Conservation (phyloP, 2,888 invertebrate species). For the Rhamnusium bicolor region DNA sequence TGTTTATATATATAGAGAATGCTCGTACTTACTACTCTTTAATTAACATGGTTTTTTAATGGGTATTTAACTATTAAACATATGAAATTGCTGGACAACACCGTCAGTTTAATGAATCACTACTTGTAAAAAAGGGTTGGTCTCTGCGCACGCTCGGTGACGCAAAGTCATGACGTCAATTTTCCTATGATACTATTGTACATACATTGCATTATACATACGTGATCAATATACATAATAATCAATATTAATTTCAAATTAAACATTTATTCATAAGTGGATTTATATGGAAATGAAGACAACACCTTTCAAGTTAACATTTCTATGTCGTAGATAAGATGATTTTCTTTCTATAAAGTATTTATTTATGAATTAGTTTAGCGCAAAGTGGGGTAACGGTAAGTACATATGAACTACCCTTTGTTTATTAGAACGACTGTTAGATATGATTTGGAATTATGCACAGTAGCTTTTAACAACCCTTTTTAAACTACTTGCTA, state of each 20-base stretch:
- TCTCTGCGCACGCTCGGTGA: constrained; percentile 77
- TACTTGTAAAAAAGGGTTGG: constrained; percentile 72
- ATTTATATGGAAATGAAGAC: too few relatives aligned
- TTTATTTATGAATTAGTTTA: too few relatives aligned
- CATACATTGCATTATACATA: constrained; percentile 33
- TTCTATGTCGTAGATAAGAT: too few relatives aligned
- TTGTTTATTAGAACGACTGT: too few relatives aligned
- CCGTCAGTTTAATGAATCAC: constrained; percentile 71
- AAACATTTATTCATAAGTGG: not conserved
- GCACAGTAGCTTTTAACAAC: too few relatives aligned
- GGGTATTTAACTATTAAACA: constrained; percentile 54
- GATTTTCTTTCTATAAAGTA: too few relatives aligned
- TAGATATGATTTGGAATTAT: too few relatives aligned
- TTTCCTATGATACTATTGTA: not conserved
- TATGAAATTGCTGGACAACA: constrained; percentile 62
- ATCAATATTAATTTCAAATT: not conserved
- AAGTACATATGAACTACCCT: too few relatives aligned
- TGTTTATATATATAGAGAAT: not conserved
- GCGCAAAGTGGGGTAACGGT: too few relatives aligned
- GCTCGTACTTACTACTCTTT: constrained; percentile 80
- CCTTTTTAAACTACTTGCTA: too few relatives aligned
- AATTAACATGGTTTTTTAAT: constrained; percentile 77
- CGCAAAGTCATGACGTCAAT: constrained; percentile 78
- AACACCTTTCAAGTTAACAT: too few relatives aligned
- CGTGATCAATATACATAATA: constrained; percentile 4